Conservation (phyloP, 2,888 invertebrate genomes). For the Nymphalis c-album region DNA sequence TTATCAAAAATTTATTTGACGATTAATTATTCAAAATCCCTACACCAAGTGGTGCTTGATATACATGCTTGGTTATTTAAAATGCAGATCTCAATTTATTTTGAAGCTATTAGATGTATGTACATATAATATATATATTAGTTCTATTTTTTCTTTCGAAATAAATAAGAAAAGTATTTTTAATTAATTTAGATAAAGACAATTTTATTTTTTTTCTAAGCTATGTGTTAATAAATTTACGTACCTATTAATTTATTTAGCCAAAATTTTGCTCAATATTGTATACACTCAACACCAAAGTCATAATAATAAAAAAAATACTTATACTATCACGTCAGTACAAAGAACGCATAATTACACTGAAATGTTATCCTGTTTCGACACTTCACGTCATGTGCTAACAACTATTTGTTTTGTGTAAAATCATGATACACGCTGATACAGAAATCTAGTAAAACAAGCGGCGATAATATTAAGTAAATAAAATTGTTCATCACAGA, state of each 20-base stretch:
- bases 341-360: constrained; percentile 73
- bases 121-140: constrained; percentile 55
- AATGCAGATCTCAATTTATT: constrained; percentile 78
- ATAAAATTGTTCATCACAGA: constrained; percentile 23
- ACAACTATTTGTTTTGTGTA: neutral
- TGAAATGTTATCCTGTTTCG: constrained; percentile 14
- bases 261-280: constrained; percentile 81
- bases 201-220: constrained; percentile 66
- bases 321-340: constrained; percentile 69
- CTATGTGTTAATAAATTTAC: constrained; percentile 65
- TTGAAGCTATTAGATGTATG: constrained; percentile 78
- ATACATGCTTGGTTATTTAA: constrained; percentile 47
- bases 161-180: constrained; percentile 58
- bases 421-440: neutral
- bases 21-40: constrained; percentile 19
- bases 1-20: neutral
- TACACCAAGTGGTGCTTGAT: constrained; percentile 36
- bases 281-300: constrained; percentile 80
- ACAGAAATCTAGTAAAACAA: neutral
- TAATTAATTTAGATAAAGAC: constrained; percentile 72
- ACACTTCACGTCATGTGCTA: neutral
- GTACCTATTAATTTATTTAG: constrained; percentile 75
- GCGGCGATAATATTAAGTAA: neutral
- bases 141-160: constrained; percentile 63
- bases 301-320: constrained; percentile 72